Conservation (phyloP, 1,140 invertebrate species). For the Rhynchophorus ferrugineus region DNA sequence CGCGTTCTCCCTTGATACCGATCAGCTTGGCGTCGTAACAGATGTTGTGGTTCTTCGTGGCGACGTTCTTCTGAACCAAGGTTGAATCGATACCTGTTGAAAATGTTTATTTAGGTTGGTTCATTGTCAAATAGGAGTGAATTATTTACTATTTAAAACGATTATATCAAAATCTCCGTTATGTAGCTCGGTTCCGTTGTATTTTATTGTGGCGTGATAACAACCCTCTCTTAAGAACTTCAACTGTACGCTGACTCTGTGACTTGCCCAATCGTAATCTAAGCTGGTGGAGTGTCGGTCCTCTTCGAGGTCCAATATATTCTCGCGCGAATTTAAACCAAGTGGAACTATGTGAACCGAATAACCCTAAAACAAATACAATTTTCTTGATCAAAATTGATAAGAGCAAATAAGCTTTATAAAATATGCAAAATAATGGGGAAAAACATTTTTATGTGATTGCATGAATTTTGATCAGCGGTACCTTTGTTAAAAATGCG, state of each 20-base stretch:
- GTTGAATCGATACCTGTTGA: slow-evolving; percentile 67
- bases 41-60: slow-evolving; percentile 73
- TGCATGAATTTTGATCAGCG: no score
- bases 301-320: slow-evolving; percentile 41
- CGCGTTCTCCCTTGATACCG: slow-evolving; percentile 55
- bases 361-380: slow-evolving; percentile 45
- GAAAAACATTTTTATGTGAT: neutral
- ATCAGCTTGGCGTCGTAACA: slow-evolving; percentile 80
- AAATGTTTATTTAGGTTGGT: slow-evolving; percentile 9
- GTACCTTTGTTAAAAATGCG: no score
- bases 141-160: slow-evolving; percentile 74
- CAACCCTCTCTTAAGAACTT: slow-evolving; percentile 65
- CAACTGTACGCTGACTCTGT: slow-evolving; percentile 58
- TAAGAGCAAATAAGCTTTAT: no score
- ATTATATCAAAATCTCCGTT: slow-evolving; percentile 92
- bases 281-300: slow-evolving; percentile 52
- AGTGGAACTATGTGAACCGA: slow-evolving; percentile 48
- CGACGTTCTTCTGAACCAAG: slow-evolving; percentile 79
- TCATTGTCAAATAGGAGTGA: neutral
- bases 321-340: slow-evolving; percentile 36
- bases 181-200: slow-evolving; percentile 67
- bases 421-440: no score
- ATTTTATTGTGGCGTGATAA: slow-evolving; percentile 74
- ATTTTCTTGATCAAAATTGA: no score
- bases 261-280: slow-evolving; percentile 56